Evolutionary conservation across 2,888 invertebrate genomes (phyloP), one percentile per base, ranked within the genome.

Genomic region (Arenicola marina): DNA sequence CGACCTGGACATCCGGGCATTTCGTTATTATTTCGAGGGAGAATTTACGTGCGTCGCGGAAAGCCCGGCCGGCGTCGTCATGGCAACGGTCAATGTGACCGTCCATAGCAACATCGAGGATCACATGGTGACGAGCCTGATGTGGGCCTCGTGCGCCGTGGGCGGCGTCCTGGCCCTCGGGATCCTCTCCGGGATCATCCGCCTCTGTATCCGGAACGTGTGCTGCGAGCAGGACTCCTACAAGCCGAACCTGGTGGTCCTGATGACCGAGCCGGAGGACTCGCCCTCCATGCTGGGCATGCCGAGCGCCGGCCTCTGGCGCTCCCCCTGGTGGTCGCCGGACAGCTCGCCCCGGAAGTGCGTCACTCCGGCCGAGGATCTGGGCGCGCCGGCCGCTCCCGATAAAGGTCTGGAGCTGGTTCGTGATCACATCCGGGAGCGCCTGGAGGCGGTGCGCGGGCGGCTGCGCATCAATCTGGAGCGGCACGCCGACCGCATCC

Each of bases 381-480:
- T 44, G 3, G 29, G 15, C 44, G 59, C 59, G 28, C 21, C 32
- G 2, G 43, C 56, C 7, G 54, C 32, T 38, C 46, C 54, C 3
- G 60, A 60, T 2, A 43, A 51, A 11, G 56, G 56, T 18, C 29
- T 7, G 4, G 54, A 53, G 15, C 32, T 57, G 21, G 51, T 34
- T 2, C 26, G 18, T 18, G 56, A 33, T 1, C 71, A 72, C 56
- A 76, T 78, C 34, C 63, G 71, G 54, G 78, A 77, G 21, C 74
- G 77, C 0, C 61, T 80, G 34, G 78, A 78, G 31, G 79, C 78
- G 44, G 79, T 77, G 2, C 67, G 75, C 18, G 66, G 72, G 18
- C 67, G 77, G 4, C 68, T 80, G 4, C 63, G 73, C 4, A 61
- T 65, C 43, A 76, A 78, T 1, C 72, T 77, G 11, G 79, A 75